These are phyloP conservation scores for Haliclystus octoradiatus DNA, from an alignment of 30 jellyfish, hydroid and myxozoan genomes.

Conservation along the genomic window DNA sequence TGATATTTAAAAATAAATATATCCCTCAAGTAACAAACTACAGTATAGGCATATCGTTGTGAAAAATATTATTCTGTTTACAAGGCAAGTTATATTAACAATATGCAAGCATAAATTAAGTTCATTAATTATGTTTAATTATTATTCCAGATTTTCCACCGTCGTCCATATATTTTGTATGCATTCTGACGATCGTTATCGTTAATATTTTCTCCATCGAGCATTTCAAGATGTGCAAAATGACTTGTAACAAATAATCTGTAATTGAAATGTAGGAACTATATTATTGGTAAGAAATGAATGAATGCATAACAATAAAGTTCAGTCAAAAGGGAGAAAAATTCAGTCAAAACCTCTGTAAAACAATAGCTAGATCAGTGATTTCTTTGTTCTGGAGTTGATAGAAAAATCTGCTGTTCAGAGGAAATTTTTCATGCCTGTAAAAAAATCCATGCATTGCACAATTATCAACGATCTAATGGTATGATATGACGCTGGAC, in stretches of 20 bases:
- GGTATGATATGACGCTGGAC: too few relatives aligned
- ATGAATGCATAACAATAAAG: not conserved
- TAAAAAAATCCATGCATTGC: too few relatives aligned
- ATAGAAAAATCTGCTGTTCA: not conserved
- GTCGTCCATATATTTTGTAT: conserved; percentile 52
- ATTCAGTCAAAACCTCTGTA: not conserved
- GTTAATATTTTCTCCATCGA: conserved; percentile 45
- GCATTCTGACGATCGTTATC: conserved; percentile 38
- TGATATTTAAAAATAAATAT: too few relatives aligned
- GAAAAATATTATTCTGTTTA: too few relatives aligned
- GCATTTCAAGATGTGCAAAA: conserved; percentile 37
- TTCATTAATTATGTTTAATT: not conserved
- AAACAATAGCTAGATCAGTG: too few relatives aligned
- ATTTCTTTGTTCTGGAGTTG: not conserved
- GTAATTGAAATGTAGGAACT: not conserved
- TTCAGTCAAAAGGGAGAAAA: too few relatives aligned
- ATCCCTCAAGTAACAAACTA: too few relatives aligned
- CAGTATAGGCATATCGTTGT: too few relatives aligned
- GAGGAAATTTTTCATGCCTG: not conserved
- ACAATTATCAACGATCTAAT: not conserved
- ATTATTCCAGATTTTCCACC: conserved; percentile 41
- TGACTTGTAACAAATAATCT: conserved; percentile 46
- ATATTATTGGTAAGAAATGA: not conserved
- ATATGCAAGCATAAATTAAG: not conserved
- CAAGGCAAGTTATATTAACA: too few relatives aligned